phyloP scores from a whole-genome alignment of 2,113 vertebrate genomes.

The Bagarius yarrelli region DNA sequence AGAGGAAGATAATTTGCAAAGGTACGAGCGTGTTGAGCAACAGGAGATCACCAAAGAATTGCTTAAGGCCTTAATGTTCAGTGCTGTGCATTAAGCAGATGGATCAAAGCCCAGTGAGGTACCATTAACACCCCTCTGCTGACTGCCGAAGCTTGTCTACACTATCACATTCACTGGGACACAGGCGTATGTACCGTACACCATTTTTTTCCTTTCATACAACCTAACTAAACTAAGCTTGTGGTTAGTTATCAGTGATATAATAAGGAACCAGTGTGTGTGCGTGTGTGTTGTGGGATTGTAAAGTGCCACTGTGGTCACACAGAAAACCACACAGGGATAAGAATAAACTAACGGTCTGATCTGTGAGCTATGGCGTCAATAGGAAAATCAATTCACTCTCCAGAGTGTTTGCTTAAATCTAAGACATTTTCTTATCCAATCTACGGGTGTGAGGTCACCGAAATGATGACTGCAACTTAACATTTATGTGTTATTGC shows the following conservation, averaged over 20 bases:
- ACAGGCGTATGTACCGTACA: slow-evolving; percentile 66
- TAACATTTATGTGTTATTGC: slow-evolving; percentile 43
- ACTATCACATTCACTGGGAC: slow-evolving; percentile 72
- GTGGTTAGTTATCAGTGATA: slow-evolving; percentile 16
- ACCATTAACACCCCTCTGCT: slow-evolving; percentile 64
- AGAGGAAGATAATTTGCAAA: background rate
- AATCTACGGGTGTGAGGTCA: slow-evolving; percentile 51
- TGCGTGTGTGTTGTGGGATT: background rate
- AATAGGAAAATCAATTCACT: slow-evolving; percentile 46
- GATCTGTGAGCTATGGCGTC: slow-evolving; percentile 23
- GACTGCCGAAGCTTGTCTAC: slow-evolving; percentile 66
- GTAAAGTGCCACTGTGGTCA: slow-evolving; percentile 16
- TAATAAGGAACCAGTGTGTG: slow-evolving; percentile 5
- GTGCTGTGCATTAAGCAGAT: slow-evolving; percentile 51
- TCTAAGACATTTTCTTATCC: slow-evolving; percentile 60
- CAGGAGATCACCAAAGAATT: slow-evolving; percentile 27
- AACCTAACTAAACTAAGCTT: slow-evolving; percentile 48
- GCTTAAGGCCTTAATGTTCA: slow-evolving; percentile 43
- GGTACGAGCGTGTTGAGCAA: slow-evolving; percentile 35
- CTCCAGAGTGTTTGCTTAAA: slow-evolving; percentile 40
- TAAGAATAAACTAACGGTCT: slow-evolving; percentile 28
- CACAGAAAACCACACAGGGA: slow-evolving; percentile 26
- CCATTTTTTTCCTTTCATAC: slow-evolving; percentile 60
- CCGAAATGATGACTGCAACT: background rate
- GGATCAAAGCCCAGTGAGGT: slow-evolving; percentile 61